Percentiles rank a stretch among this genome's conserved stretches.
Conservation (phyloP, 2,888 invertebrate species). For the Rhagonycha fulva region DNA sequence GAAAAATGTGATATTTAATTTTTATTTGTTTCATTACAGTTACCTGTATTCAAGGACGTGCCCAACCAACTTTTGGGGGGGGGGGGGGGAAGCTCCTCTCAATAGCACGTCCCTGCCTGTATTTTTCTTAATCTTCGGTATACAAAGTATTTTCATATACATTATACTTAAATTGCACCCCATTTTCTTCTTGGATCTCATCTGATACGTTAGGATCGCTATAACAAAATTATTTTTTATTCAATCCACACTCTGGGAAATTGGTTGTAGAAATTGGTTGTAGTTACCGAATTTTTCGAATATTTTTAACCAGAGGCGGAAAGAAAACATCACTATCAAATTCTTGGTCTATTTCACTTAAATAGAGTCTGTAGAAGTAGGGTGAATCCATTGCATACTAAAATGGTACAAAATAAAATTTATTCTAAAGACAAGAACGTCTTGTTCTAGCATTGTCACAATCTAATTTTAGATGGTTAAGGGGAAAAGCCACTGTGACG, state of each 20-base stretch:
- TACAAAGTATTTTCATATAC: slow-evolving; percentile 65
- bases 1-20: background rate
- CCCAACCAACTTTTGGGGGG: no score
- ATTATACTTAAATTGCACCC: slow-evolving; percentile 72
- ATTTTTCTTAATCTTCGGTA: slow-evolving; percentile 13
- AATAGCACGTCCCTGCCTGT: no score
- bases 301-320: slow-evolving; percentile 65
- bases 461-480: no score
- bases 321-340: slow-evolving; percentile 91
- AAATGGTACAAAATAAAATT: slow-evolving; percentile 40
- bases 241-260: background rate
- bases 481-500: no score
- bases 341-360: slow-evolving; percentile 77
- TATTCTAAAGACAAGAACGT: no score
- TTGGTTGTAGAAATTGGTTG: background rate
- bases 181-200: slow-evolving; percentile 75
- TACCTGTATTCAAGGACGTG: no score
- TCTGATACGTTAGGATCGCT: slow-evolving; percentile 66
- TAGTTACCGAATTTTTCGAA: slow-evolving; percentile 59
- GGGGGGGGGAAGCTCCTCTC: no score
- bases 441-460: no score
- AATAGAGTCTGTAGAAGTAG: slow-evolving; percentile 76
- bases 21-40: background rate
- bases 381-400: slow-evolving; percentile 75
- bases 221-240: slow-evolving; percentile 31